Base-by-base conservation (phyloP, 2,888 invertebrate species). In the Stenodera caucasica region DNA sequence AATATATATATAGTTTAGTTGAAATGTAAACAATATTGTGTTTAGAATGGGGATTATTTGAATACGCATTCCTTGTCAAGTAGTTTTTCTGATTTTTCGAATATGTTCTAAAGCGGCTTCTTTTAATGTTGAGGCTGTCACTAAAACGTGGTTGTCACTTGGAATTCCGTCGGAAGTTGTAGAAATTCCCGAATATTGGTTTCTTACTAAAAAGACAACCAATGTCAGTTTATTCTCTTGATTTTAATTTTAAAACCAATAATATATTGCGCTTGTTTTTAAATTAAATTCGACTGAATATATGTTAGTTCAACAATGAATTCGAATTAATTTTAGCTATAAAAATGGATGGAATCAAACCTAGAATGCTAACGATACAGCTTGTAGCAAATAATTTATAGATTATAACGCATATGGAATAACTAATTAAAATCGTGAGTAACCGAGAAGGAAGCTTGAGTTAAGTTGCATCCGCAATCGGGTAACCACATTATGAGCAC, bases 401-500 rank as follows among this genome's bases (percentile, higher is more conserved):
- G 73, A 75, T 72, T 73, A 75, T 77, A 77, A 75, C 74, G 77
- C 77, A 78, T 77, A 77, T 76, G 71, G 78, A 79, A 79, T 79
- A 76, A 75, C 75, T 79, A 79, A 79, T 79, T 79, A 78, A 77
- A 78, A 77, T 77, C 74, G 75, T 72, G 76, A 72, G 74, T 71
- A 72, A 77, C 73, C 73, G 72, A 69, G 70, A 72, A 76, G 75
- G 72, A 74, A 74, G 71, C 68, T 67, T 63, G 73, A 74, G 71
- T 70, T 72, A 69, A 67, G 70, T 71, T 69, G 69, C 71, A 71
- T 73, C 74, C 73, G 72, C 73, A 74, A 75, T 75, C 72, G 75
- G 72, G 73, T 69, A 76, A 75, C 77, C 78, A 77, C 79, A 79
- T 79, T 79, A 79, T 76, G 74, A 76, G 77, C 79, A 79, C 76